A percentile compares a stretch with the other conserved stretches of the same genome.
phyloP scores from a whole-genome alignment of 35 echinoderm and acorn worm genomes.

The Stichopus chloronotus region DNA sequence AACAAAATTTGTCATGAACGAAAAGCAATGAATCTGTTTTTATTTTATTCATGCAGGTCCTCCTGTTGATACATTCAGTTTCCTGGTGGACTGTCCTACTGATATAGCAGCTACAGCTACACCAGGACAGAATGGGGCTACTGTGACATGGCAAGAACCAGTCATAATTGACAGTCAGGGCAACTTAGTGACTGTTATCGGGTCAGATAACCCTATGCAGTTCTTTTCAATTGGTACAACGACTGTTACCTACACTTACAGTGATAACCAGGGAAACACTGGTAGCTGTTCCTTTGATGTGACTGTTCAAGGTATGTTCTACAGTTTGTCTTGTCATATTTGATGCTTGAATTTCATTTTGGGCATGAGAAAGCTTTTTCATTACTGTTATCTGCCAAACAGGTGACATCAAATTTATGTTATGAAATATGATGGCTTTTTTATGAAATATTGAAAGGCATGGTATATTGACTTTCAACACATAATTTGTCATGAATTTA shows the following conservation, averaged over 20 bases:
- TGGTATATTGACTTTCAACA: no score
- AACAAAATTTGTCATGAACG: no score
- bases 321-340: neutral
- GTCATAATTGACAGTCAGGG: neutral
- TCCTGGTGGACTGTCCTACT: constrained; percentile 11
- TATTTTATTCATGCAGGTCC: neutral
- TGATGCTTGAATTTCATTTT: no score
- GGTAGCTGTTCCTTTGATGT: constrained; percentile 37
- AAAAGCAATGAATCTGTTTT: neutral
- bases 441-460: no score
- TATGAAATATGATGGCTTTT: no score
- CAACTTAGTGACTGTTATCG: neutral
- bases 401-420: no score
- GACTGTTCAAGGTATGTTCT: constrained; percentile 13
- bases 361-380: no score
- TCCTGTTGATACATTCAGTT: neutral
- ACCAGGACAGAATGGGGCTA: neutral
- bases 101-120: constrained; percentile 26
- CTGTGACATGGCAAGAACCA: constrained; percentile 40
- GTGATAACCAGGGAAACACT: constrained; percentile 22
- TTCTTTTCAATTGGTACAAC: neutral
- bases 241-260: constrained; percentile 47
- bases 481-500: no score
- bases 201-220: neutral
- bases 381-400: no score